phyloP scores from a whole-genome alignment of 2,797 vertebrate species.

The Erpetoichthys calabaricus region DNA sequence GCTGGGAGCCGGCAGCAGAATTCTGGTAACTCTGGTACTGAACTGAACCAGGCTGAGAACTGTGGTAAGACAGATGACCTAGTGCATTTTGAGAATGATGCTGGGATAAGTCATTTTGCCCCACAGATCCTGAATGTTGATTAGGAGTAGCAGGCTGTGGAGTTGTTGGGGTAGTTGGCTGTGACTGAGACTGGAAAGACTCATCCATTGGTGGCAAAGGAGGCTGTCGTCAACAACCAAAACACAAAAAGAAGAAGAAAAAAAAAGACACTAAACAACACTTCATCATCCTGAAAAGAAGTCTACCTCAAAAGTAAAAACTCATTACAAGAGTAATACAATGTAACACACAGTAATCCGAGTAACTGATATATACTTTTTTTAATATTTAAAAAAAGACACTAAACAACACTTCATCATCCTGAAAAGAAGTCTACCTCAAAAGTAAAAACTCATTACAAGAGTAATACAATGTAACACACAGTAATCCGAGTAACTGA shows the following conservation, averaged over 20 bases:
- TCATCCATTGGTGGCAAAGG: slow-evolving; percentile 57
- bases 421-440: too few species aligned
- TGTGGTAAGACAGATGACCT: slow-evolving; percentile 22
- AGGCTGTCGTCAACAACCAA: slow-evolving; percentile 43
- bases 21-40: slow-evolving; percentile 35
- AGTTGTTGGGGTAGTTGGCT: slow-evolving; percentile 40
- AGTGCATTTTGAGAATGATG: slow-evolving; percentile 23
- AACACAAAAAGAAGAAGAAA: slow-evolving; percentile 21
- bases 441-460: too few species aligned
- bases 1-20: slow-evolving; percentile 20
- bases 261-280: neutral
- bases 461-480: too few species aligned
- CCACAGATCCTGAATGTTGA: slow-evolving; percentile 20
- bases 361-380: too few species aligned
- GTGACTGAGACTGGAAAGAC: slow-evolving; percentile 41
- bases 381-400: too few species aligned
- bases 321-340: too few species aligned
- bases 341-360: too few species aligned
- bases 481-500: too few species aligned
- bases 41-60: slow-evolving; percentile 21
- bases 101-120: slow-evolving; percentile 10
- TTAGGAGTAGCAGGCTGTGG: slow-evolving; percentile 53
- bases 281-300: neutral
- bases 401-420: neutral
- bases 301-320: too few species aligned